phyloP scores from a whole-genome alignment of 1,140 invertebrate genomes.

The Steinernema feltiae region DNA sequence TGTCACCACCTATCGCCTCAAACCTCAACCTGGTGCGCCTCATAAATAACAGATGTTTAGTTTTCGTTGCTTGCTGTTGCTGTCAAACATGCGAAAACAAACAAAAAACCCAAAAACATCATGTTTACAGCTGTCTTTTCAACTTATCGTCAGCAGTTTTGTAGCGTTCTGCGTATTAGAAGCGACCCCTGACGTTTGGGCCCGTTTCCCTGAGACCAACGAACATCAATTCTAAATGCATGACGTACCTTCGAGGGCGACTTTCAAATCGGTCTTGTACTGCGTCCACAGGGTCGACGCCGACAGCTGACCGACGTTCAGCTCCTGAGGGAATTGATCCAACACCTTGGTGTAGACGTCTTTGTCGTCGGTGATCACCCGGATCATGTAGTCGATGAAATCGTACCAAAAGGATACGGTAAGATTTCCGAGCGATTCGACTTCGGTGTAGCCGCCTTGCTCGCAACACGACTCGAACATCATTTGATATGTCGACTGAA shows the following conservation, averaged over 20 bases:
- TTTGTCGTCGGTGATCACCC: slow-evolving; percentile 95
- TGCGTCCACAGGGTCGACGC: slow-evolving; percentile 93
- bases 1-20: too few relatives aligned
- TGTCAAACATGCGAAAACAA: too few relatives aligned
- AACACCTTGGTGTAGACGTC: slow-evolving; percentile 96
- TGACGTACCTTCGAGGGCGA: slow-evolving; percentile 73
- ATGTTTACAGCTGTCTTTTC: too few relatives aligned
- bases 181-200: too few relatives aligned
- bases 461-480: slow-evolving; percentile 64
- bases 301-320: slow-evolving; percentile 74
- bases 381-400: slow-evolving; percentile 89
- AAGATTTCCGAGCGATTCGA: slow-evolving; percentile 72
- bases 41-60: too few relatives aligned
- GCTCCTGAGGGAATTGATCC: slow-evolving; percentile 74
- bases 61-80: too few relatives aligned
- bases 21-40: too few relatives aligned
- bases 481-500: slow-evolving; percentile 52
- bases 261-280: slow-evolving; percentile 95
- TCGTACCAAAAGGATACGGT: slow-evolving; percentile 86
- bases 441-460: slow-evolving; percentile 73
- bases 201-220: too few relatives aligned
- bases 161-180: too few relatives aligned
- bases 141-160: too few relatives aligned
- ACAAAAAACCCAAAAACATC: too few relatives aligned
- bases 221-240: neutral